Evolutionary conservation across 2,888 invertebrate species (phyloP), one percentile per base, ranked within the genome.

Genomic region (Andrena fulva): DNA sequence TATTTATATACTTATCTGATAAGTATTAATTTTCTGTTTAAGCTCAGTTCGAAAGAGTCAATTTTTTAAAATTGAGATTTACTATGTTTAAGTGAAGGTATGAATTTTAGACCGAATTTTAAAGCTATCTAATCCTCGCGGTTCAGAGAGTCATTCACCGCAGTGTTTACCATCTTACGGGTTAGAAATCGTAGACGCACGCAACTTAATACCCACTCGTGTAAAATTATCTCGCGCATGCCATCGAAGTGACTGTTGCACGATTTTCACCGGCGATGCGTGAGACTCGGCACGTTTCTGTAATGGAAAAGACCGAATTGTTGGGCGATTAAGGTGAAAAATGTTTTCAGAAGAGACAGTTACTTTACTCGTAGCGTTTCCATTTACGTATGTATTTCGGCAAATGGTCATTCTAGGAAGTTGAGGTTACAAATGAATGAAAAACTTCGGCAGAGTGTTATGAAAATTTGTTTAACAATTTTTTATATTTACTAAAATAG

Each of bases 161-260:
- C 8, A 72, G 59, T 70, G 59, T 75, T 50, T 29, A 20, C n/a
- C 10, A 24, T 29, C 31, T 60, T 59, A 29, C 8, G 12, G 1
- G 52, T 8, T 81, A 81, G 85, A 85, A 86, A 86, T 81, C 76
- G 76, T 27, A 52, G 84, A 85, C 87, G 85, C 87, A 85, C 81
- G 87, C 88, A 85, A 87, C 88, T 86, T 86, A 86, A 90, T 87
- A 88, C 82, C 83, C 85, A 62, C 60, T 72, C 60, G 68, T 31
- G 77, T 64, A 72, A 48, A 76, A 86, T 81, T 78, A 85, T 87
- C 81, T 87, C 85, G 85, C 75, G 86, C 66, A 50, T 73, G 42
- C 82, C 59, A 73, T 76, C 68, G 42, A 29, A 60, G 8, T 50
- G 64, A 71, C 29, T 48, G 35, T 29, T 42, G 78, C 81, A 59